Percentiles rank a stretch among this genome's conserved stretches.
These are phyloP conservation scores for Sceloporus undulatus DNA, from an alignment of 2,113 vertebrate genomes.

Conservation along the genomic window DNA sequence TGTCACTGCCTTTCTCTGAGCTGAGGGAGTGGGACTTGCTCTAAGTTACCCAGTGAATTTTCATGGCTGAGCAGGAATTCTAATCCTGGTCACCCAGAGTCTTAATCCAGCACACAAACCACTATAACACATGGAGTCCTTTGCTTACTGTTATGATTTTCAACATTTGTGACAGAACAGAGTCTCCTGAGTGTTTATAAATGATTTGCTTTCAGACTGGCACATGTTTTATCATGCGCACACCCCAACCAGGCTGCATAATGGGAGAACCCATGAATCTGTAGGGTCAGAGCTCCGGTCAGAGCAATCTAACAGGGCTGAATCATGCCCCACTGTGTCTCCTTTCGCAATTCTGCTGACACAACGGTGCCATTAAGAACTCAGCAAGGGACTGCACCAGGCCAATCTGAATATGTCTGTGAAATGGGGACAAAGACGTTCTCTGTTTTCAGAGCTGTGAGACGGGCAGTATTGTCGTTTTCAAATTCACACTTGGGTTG, in stretches of 20 bases:
- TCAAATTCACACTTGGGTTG: neutral
- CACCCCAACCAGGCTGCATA: neutral
- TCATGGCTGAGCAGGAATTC: too few species aligned
- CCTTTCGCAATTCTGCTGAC: neutral
- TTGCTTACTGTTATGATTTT: neutral
- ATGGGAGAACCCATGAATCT: neutral
- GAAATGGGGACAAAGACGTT: neutral
- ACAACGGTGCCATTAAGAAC: neutral
- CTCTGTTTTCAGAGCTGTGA: neutral
- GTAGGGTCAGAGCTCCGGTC: neutral
- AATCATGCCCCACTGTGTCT: neutral
- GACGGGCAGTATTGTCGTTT: neutral
- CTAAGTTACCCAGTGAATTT: too few species aligned
- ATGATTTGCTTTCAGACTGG: neutral
- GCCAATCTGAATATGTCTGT: neutral
- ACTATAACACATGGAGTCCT: neutral
- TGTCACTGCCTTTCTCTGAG: too few species aligned
- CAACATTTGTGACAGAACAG: neutral
- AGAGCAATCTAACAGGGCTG: neutral
- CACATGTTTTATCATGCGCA: neutral
- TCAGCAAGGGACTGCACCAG: neutral
- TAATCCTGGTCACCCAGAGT: too few species aligned
- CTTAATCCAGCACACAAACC: too few species aligned
- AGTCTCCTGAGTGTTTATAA: neutral
- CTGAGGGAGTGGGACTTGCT: too few species aligned